These are phyloP conservation scores for Cheumatopsyche charites DNA, from an alignment of 1,140 invertebrate genomes.

Conservation along the genomic window DNA sequence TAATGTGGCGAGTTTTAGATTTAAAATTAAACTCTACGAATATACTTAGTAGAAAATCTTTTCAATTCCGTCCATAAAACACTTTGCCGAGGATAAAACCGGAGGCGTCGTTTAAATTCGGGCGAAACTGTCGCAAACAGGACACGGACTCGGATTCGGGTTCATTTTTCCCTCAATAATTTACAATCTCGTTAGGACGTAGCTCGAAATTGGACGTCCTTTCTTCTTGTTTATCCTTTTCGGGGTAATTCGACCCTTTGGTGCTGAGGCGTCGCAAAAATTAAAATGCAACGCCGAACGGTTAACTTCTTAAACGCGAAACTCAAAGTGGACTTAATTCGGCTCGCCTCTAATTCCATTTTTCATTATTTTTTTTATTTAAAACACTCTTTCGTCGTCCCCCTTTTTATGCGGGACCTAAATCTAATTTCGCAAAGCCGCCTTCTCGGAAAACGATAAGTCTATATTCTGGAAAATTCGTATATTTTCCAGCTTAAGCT, in stretches of 20 bases:
- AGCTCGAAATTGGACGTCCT: slow-evolving; percentile 26
- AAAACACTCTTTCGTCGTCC: not conserved
- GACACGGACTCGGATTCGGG: not conserved
- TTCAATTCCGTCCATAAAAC: too few relatives aligned
- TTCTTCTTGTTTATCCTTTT: slow-evolving; percentile 24
- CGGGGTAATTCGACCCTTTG: slow-evolving; percentile 24
- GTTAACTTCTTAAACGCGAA: slow-evolving; percentile 25
- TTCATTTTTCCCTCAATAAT: slow-evolving; percentile 30
- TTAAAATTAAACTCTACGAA: too few relatives aligned
- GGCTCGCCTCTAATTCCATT: not conserved
- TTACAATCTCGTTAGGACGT: slow-evolving; percentile 24
- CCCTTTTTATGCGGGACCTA: too few relatives aligned
- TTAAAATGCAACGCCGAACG: slow-evolving; percentile 29
- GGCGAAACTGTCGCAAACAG: too few relatives aligned
- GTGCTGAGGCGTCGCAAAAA: slow-evolving; percentile 12
- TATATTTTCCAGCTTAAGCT: not conserved
- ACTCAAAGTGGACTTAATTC: slow-evolving; percentile 18
- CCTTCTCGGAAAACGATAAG: not conserved
- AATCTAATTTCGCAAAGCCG: too few relatives aligned
- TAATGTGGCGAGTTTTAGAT: too few relatives aligned
- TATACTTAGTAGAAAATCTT: too few relatives aligned
- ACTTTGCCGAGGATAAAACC: too few relatives aligned
- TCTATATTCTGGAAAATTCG: not conserved
- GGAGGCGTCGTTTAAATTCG: too few relatives aligned
- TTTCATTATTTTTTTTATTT: not conserved